A percentile compares a stretch with the other conserved stretches of the same genome.
Evolutionary conservation across 2,797 vertebrate species (phyloP).

Genomic region (Sebastes aleutianus): DNA sequence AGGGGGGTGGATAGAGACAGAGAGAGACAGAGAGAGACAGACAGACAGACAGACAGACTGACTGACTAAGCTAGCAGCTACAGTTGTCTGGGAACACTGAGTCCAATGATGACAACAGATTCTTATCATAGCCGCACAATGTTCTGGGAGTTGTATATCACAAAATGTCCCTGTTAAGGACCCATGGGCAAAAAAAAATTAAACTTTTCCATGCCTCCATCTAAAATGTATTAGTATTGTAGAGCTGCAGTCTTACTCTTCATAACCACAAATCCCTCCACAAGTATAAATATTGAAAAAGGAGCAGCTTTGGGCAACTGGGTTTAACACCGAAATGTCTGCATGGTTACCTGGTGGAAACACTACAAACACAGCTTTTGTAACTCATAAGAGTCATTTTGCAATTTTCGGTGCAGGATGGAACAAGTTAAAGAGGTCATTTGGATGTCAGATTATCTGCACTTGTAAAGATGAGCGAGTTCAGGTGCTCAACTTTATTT

Average conservation of each 20-base stretch:
- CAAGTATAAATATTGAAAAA: slow-evolving; percentile 60
- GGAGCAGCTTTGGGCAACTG: slow-evolving; percentile 48
- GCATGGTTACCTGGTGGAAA: slow-evolving; percentile 26
- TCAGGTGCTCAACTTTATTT: neutral
- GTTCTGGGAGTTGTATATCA: slow-evolving; percentile 50
- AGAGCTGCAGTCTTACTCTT: slow-evolving; percentile 45
- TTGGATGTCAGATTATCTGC: neutral
- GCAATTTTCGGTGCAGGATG: neutral
- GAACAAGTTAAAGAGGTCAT: neutral
- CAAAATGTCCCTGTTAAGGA: slow-evolving; percentile 47
- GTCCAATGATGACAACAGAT: slow-evolving; percentile 57
- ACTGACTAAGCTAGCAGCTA: slow-evolving; percentile 37
- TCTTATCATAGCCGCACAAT: slow-evolving; percentile 66
- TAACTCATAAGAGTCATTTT: neutral
- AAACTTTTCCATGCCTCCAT: slow-evolving; percentile 40
- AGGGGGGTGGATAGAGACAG: neutral
- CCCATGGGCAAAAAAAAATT: slow-evolving; percentile 35
- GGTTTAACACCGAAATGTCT: slow-evolving; percentile 30
- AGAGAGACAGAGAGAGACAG: neutral
- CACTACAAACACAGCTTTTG: slow-evolving; percentile 8
- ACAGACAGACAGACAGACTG: neutral
- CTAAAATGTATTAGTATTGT: slow-evolving; percentile 40
- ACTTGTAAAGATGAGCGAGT: neutral
- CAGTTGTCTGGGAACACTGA: slow-evolving; percentile 50
- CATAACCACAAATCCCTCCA: slow-evolving; percentile 60